Percentiles rank a stretch among this genome's conserved stretches.
Conservation (phyloP, 2,888 invertebrate species). For the Drosophila maculinotata region DNA sequence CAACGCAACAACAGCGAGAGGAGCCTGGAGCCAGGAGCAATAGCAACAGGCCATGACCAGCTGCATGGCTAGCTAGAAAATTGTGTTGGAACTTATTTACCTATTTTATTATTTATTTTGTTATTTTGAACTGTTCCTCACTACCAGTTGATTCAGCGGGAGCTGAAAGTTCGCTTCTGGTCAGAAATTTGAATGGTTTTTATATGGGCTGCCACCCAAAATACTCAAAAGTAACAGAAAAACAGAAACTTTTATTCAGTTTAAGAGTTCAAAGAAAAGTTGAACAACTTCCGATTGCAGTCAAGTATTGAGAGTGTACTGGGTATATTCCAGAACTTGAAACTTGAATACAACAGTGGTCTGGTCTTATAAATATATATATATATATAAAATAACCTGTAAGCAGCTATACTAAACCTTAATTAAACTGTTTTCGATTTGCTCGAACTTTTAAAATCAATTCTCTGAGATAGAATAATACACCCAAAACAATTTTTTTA, state of each 20-base stretch:
- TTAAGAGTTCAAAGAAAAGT: not conserved
- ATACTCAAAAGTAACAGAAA: not conserved
- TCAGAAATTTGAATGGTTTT: constrained; percentile 10
- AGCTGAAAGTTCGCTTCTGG: not conserved
- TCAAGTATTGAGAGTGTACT: not conserved
- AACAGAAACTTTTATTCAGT: not conserved
- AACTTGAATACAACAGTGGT: not conserved
- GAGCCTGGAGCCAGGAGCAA: constrained; percentile 29
- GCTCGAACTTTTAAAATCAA: too few relatives aligned
- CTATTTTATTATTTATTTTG: constrained; percentile 31
- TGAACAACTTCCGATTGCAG: not conserved
- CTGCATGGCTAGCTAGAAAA: constrained; percentile 21
- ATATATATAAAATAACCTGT: not conserved
- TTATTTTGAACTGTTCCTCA: constrained; percentile 19
- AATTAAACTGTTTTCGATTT: too few relatives aligned
- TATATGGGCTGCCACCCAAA: not conserved
- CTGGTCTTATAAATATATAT: too few relatives aligned
- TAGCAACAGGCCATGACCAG: constrained; percentile 4
- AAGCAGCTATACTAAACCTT: not conserved
- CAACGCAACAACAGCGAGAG: constrained; percentile 13
- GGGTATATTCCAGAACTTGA: not conserved
- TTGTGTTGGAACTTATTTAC: constrained; percentile 37
- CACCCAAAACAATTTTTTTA: too few relatives aligned
- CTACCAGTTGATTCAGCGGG: constrained; percentile 2
- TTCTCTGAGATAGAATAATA: too few relatives aligned